Conservation (phyloP, 2,113 vertebrate genomes). For the Ophiodon elongatus region DNA sequence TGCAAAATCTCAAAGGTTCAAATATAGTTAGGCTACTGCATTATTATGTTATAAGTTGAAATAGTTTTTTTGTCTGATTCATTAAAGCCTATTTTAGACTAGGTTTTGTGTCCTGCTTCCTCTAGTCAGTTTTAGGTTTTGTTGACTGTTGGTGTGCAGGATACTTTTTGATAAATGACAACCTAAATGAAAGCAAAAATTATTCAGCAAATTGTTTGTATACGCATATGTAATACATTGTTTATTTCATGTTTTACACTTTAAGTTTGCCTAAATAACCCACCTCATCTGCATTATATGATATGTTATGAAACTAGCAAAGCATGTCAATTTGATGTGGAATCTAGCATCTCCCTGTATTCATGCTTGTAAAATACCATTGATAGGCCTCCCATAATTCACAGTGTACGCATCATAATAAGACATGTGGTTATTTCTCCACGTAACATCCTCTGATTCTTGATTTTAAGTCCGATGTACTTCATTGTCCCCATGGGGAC, state of each 20-base stretch:
- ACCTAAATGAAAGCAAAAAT: neutral
- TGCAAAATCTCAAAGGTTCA: neutral
- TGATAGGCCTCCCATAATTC: conserved; percentile 21
- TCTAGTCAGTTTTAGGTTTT: neutral
- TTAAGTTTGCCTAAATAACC: neutral
- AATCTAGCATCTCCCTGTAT: neutral
- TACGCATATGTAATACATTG: neutral
- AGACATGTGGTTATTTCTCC: conserved; percentile 18
- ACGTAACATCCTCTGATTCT: conserved; percentile 10
- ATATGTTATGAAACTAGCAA: conserved; percentile 16
- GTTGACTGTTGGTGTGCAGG: neutral
- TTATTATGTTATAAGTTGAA: neutral
- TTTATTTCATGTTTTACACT: neutral
- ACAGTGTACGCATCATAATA: conserved; percentile 10
- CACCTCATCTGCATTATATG: neutral
- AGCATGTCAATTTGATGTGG: neutral
- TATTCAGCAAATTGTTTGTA: neutral
- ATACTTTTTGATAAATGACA: neutral
- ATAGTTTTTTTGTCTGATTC: neutral
- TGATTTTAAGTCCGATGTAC: conserved; percentile 25
- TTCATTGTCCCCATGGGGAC: conserved; percentile 28
- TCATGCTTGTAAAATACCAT: neutral
- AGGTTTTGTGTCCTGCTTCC: neutral
- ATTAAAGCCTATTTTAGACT: neutral
- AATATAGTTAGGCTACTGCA: neutral